Base-by-base conservation (phyloP, 1,140 invertebrate species). In the Bursaphelenchus mucronatus region DNA sequence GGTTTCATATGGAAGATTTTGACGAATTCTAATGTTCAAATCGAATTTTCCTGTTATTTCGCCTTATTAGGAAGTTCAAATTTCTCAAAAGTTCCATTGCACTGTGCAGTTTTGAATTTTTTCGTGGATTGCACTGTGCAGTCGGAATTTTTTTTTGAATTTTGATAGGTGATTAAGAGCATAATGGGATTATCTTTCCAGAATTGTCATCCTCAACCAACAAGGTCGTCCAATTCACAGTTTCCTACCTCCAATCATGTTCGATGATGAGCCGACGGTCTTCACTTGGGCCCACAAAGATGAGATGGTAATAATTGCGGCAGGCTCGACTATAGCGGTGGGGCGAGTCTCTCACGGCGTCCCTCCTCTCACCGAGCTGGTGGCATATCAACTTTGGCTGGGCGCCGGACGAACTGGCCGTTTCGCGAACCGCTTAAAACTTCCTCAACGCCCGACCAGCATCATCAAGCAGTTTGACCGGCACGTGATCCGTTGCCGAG, bases 401-500 rank as follows among this genome's bases (percentile, higher is more conserved):
- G 30, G 52, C 44, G 19, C 77, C 45, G 79, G 79, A 11, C 61
- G 76, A 75, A 86, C 61, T 73, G 85, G 86, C 81, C 83, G 82
- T 70, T 83, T 82, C 76, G 84, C 87, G 8, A 82, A 86, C 46
- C 83, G 86, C 63, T 83, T 97, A 74, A 91, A 90, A 50, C 84
- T 97, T 54, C 94, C 94, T 45, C 86, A 88, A 61, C 86, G 90
- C 68, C 86, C 96, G 68, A 88, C 89, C 79, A 88, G 88, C 61
- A 87, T 90, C 11, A 87, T 97, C 66, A 87, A 88, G 67, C 90
- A 90, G 81, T 86, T 96, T 49, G 96, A 95, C 85, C 89, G 90
- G 76, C 91, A 92, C 82, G 96, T 94, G n/a, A 91, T 97, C 76
- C 86, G 90, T 90, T 95, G 92, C 82, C 92, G 91, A 81, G 89